Evolutionary conservation across 2,888 invertebrate genomes (phyloP).

Genomic region (Ectemnius lituratus): DNA sequence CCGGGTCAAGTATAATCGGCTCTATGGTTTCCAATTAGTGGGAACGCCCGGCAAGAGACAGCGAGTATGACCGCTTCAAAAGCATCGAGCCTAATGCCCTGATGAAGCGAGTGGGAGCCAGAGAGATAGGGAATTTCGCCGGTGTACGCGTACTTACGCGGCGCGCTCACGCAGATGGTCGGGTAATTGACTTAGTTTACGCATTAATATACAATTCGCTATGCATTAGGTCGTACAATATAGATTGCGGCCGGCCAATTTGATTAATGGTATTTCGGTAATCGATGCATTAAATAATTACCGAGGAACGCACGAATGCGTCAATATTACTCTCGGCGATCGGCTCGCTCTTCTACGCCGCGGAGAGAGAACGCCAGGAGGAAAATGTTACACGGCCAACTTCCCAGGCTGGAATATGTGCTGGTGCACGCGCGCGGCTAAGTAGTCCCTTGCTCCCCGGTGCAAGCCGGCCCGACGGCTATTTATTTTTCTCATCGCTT

Average conservation of each 20-base stretch:
- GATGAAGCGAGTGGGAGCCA: no score
- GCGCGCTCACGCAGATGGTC: conserved; percentile 34
- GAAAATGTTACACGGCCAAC: not conserved
- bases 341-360: not conserved
- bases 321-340: conserved; percentile 30
- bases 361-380: no score
- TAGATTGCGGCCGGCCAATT: conserved; percentile 61
- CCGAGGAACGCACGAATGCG: conserved; percentile 22
- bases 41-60: no score
- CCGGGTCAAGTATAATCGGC: no score
- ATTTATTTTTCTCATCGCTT: conserved; percentile 77
- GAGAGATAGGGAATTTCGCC: conserved; percentile 9
- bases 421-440: conserved; percentile 75
- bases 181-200: conserved; percentile 58
- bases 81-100: no score
- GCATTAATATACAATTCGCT: conserved; percentile 60
- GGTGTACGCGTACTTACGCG: conserved; percentile 9
- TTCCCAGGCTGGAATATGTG: conserved; percentile 63
- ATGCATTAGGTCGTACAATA: conserved; percentile 62
- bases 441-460: conserved; percentile 18
- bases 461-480: conserved; percentile 44
- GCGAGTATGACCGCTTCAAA: no score
- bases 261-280: conserved; percentile 60
- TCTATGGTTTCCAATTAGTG: no score
- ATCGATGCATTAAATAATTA: conserved; percentile 60